Conservation (phyloP, 53 echinoderm and acorn worm species). For the Temnopleurus reevesii region DNA sequence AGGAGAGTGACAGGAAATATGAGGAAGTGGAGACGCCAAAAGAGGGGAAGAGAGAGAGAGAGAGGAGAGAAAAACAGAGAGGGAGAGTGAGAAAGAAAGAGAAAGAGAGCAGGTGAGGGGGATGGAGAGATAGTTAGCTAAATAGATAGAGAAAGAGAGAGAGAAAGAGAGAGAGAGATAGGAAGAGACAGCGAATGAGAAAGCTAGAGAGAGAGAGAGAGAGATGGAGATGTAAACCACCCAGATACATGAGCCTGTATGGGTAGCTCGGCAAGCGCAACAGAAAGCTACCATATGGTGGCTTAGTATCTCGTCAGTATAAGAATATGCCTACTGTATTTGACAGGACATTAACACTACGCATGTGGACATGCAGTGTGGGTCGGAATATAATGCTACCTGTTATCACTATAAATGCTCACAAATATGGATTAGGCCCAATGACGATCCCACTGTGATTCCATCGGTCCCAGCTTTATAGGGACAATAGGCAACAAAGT, state of each 20-base stretch:
- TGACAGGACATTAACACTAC: too few relatives aligned
- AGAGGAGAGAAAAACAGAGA: background rate
- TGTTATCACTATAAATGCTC: too few relatives aligned
- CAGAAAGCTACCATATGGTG: constrained; percentile 34
- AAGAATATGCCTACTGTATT: too few relatives aligned
- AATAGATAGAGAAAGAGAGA: background rate
- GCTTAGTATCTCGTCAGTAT: background rate
- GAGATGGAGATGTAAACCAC: background rate
- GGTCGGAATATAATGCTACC: too few relatives aligned
- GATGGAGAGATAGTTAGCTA: background rate
- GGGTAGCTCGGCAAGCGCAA: background rate
- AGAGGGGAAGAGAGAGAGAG: background rate
- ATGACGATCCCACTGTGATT: too few relatives aligned
- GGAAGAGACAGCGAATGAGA: background rate
- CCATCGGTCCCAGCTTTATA: too few relatives aligned
- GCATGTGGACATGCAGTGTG: too few relatives aligned
- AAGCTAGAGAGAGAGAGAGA: background rate
- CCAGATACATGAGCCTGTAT: background rate
- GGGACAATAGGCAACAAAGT: too few relatives aligned
- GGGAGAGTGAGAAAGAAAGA: background rate
- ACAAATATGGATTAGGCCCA: too few relatives aligned
- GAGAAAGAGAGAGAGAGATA: background rate
- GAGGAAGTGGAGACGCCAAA: background rate
- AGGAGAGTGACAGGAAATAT: background rate
- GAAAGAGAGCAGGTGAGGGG: background rate